These are phyloP conservation scores for Nysson spinosus DNA, from an alignment of 2,888 invertebrate genomes.

Conservation along the genomic window DNA sequence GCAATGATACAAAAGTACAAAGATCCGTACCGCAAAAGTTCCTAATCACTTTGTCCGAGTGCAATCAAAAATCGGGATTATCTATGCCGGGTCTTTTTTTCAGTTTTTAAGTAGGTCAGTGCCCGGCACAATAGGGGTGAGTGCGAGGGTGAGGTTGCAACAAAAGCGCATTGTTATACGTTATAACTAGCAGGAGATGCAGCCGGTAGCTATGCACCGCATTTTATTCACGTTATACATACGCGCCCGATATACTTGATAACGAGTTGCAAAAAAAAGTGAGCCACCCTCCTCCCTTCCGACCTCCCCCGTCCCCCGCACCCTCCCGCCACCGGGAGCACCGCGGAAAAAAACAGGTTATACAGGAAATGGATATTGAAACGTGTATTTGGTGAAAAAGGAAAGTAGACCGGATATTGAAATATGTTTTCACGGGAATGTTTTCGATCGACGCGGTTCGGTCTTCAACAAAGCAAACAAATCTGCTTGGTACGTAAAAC, in stretches of 20 bases:
- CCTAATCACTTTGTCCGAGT: conserved; percentile 20
- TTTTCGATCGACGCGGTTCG: conserved; percentile 55
- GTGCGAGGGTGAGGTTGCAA: not conserved
- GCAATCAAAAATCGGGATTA: conserved; percentile 21
- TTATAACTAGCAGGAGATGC: conserved; percentile 46
- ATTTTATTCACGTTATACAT: conserved; percentile 32
- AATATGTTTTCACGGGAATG: conserved; percentile 65
- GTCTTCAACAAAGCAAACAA: conserved; percentile 47
- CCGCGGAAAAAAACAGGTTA: conserved; percentile 35
- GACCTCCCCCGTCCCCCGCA: no score
- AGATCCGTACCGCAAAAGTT: conserved; percentile 4
- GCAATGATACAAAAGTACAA: not conserved
- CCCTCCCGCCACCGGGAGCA: no score
- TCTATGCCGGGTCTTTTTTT: conserved; percentile 17
- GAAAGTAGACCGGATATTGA: conserved; percentile 69
- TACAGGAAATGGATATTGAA: conserved; percentile 68
- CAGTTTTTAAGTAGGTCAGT: conserved; percentile 44
- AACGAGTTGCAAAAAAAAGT: conserved; percentile 48
- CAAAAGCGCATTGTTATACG: conserved; percentile 53
- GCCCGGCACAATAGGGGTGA: conserved; percentile 18
- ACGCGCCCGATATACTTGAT: conserved; percentile 39
- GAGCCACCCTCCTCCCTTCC: not conserved
- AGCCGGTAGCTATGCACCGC: conserved; percentile 17
- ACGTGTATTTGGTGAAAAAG: conserved; percentile 58
- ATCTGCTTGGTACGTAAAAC: conserved; percentile 34